Evolutionary conservation across 1,140 invertebrate species (phyloP).

Genomic region (Halotydeus destructor): DNA sequence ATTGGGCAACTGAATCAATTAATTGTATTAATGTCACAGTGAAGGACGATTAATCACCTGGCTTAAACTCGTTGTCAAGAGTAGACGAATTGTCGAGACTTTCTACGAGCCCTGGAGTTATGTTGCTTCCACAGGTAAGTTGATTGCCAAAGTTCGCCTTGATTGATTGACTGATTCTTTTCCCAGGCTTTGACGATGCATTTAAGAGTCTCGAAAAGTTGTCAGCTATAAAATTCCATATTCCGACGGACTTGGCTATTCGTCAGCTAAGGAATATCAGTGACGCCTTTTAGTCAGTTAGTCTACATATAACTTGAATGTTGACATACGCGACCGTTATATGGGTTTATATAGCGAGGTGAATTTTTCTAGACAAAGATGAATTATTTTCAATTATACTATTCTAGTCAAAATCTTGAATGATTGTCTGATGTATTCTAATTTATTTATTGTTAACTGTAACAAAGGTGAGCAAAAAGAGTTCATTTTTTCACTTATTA

Average conservation of each 20-base stretch:
- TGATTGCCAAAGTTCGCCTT: slow-evolving; percentile 12
- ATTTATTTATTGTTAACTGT: no score
- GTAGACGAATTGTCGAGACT: slow-evolving; percentile 58
- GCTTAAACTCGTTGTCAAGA: slow-evolving; percentile 78
- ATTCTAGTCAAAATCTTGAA: no score
- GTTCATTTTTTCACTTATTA: no score
- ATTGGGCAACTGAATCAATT: no score
- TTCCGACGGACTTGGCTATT: slow-evolving; percentile 84
- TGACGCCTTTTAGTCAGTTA: slow-evolving; percentile 59
- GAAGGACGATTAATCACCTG: slow-evolving; percentile 71
- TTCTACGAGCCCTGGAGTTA: slow-evolving; percentile 91
- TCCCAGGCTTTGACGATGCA: slow-evolving; percentile 93
- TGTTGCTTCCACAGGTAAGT: slow-evolving; percentile 71
- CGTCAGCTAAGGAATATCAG: slow-evolving; percentile 91
- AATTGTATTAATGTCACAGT: slow-evolving; percentile 32
- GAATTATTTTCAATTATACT: no score
- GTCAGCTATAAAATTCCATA: slow-evolving; percentile 62
- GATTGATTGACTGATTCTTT: slow-evolving; percentile 31
- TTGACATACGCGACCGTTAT: no score
- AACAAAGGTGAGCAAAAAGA: no score
- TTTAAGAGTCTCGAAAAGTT: slow-evolving; percentile 70
- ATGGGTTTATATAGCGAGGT: no score
- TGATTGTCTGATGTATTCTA: no score
- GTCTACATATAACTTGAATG: no score
- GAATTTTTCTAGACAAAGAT: no score